Base-by-base conservation (phyloP, 2,888 invertebrate species). In the Pammene fasciana region DNA sequence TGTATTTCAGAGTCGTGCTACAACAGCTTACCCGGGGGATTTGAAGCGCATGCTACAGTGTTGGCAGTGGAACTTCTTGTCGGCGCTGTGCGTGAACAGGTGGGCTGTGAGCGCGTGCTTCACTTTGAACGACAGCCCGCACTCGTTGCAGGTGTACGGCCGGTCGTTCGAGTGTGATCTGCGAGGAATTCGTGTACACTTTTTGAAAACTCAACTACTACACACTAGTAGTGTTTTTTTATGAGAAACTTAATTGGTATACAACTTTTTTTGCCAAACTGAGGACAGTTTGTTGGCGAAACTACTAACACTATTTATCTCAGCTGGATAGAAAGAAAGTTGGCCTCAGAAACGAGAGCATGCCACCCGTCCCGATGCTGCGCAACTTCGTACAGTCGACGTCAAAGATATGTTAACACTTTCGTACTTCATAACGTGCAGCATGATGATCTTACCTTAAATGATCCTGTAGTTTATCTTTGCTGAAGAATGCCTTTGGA, bases 141-240 rank as follows among this genome's bases (percentile, higher is more conserved):
- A 92, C 14, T 85, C 84, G 0, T 74, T 73, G 70, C 93, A 93
- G 18, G 79, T 75, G 72, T 82, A 86, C 0, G 89, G 89, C 67
- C 82, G 88, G 76, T 93, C 92, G 68, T 90, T 89, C 0, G 92
- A 88, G 72, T 93, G 93, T 2, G 82, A 82, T 68, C 93, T 93
- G 76, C 9, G 68, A 9, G 7, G 9, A 9, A 9, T 9, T 9
- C 38, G 26, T 26, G 26, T 26, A 26, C 2, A 26, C 26, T 26
- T 26, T 26, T 26, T 26, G 26, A 26, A 26, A 26, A 26, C 26
- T 1, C 14, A 4, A 8, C 5, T 26, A 26, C 26, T 26, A 26
- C 4, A n/a, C n/a, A n/a, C n/a, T n/a, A n/a, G n/a, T n/a, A n/a
- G n/a, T n/a, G n/a, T n/a, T n/a, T n/a, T n/a, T n/a, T n/a, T n/a